phyloP scores from a whole-genome alignment of 2,113 vertebrate species.

The Garra rufa region DNA sequence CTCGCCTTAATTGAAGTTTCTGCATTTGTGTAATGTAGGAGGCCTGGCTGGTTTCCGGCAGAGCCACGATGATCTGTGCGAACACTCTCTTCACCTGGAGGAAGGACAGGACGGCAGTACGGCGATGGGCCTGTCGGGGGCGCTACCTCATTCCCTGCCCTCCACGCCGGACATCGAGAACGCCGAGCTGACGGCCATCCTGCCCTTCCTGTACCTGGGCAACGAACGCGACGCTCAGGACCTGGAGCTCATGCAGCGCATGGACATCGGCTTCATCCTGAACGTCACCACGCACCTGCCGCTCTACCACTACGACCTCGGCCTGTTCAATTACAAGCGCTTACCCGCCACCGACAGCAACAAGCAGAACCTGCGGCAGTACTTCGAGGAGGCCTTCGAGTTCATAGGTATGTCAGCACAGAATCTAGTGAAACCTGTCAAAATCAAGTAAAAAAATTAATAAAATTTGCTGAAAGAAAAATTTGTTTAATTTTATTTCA shows the following conservation, averaged over 20 bases:
- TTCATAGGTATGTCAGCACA: slow-evolving; percentile 87
- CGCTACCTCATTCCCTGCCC: slow-evolving; percentile 91
- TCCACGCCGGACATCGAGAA: slow-evolving; percentile 97
- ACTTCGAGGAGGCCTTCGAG: slow-evolving; percentile 99
- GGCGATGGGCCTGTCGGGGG: slow-evolving; percentile 77
- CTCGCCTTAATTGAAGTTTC: too few species aligned
- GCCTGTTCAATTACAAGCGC: slow-evolving; percentile 92
- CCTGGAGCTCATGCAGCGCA: slow-evolving; percentile 87
- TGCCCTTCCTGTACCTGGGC: slow-evolving; percentile 95
- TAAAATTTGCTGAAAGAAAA: neutral
- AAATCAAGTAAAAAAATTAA: neutral
- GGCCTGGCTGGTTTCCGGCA: slow-evolving; percentile 94
- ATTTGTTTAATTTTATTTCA: too few species aligned
- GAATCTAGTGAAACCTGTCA: neutral
- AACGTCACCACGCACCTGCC: slow-evolving; percentile 98
- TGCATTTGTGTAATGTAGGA: slow-evolving; percentile 72
- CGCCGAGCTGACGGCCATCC: slow-evolving; percentile 92
- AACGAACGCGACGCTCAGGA: slow-evolving; percentile 96
- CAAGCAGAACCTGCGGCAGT: slow-evolving; percentile 99
- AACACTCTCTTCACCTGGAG: slow-evolving; percentile 93
- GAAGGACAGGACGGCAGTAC: slow-evolving; percentile 85
- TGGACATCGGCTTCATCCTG: slow-evolving; percentile 91
- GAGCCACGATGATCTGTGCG: slow-evolving; percentile 94
- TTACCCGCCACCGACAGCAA: slow-evolving; percentile 98
- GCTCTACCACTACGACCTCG: slow-evolving; percentile 94